A percentile compares a stretch with the other conserved stretches of the same genome.
Evolutionary conservation across 2,113 vertebrate species (phyloP).

Genomic region (Passer montanus): DNA sequence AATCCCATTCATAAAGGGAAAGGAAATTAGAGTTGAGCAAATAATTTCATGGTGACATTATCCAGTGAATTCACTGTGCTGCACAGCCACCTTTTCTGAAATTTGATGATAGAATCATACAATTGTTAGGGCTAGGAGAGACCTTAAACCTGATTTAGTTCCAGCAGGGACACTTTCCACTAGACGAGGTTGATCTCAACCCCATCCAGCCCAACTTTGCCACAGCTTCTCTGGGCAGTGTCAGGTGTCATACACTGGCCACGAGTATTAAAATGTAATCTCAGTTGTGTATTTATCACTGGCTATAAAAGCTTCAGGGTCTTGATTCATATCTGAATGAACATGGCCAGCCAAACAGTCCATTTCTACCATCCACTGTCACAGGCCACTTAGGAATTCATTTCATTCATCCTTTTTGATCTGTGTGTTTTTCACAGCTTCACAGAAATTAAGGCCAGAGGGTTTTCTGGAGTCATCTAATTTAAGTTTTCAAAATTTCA

Average conservation of each 20-base stretch:
- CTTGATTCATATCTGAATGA: background rate
- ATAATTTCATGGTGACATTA: background rate
- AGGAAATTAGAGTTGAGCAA: background rate
- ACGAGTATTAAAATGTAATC: background rate
- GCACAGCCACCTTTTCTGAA: background rate
- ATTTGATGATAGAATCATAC: background rate
- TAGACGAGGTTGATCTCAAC: background rate
- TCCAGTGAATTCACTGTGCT: background rate
- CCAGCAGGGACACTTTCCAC: background rate
- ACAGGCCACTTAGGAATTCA: background rate
- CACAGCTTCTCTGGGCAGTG: background rate
- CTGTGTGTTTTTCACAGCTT: background rate
- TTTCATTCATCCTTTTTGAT: background rate
- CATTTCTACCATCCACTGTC: background rate
- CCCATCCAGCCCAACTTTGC: background rate
- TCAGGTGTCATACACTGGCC: background rate
- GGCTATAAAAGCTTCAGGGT: rapidly evolving
- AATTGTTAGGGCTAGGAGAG: background rate
- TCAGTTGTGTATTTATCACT: background rate
- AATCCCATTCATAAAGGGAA: background rate
- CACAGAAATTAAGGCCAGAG: background rate
- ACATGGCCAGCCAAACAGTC: background rate
- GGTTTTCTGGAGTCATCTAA: background rate
- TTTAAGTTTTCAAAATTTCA: background rate
- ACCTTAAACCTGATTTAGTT: background rate